Evolutionary conservation across 2,797 vertebrate species (phyloP).

Genomic region (Phoebastria nigripes): DNA sequence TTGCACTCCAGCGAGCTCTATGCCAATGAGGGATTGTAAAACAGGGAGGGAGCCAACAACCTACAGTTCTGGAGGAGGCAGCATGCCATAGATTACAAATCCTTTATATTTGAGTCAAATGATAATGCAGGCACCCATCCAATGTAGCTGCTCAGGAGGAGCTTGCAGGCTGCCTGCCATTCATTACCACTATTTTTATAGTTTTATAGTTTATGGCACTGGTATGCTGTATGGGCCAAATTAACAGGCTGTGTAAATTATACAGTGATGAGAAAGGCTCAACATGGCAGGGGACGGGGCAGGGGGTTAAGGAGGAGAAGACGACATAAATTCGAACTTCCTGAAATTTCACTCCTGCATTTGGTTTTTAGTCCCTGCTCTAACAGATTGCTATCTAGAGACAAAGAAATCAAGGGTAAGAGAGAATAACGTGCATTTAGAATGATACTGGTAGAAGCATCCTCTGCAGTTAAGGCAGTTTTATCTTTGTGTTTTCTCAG

Average conservation of each 20-base stretch:
- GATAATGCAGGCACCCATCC: not conserved
- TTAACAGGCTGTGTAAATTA: not conserved
- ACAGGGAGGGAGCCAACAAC: not conserved
- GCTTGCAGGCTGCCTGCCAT: not conserved
- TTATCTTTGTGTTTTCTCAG: not conserved
- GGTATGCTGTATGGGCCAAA: not conserved
- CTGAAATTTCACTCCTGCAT: not conserved
- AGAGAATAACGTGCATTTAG: not conserved
- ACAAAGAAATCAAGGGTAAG: not conserved
- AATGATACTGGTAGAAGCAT: not conserved
- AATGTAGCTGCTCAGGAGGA: not conserved
- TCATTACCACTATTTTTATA: not conserved
- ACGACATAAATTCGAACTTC: not conserved
- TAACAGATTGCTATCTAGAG: not conserved
- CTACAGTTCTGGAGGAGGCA: slow-evolving; percentile 6
- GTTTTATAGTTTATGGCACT: not conserved
- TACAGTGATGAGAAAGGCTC: not conserved
- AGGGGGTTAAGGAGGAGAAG: not conserved
- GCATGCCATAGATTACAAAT: not conserved
- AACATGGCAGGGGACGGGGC: not conserved
- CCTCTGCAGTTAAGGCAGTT: not conserved
- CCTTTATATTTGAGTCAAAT: not conserved
- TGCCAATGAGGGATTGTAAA: not conserved
- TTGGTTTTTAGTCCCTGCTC: not conserved
- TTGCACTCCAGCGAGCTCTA: not conserved